Evolutionary conservation across 2,797 vertebrate genomes (phyloP).

Genomic region (Pampus argenteus): DNA sequence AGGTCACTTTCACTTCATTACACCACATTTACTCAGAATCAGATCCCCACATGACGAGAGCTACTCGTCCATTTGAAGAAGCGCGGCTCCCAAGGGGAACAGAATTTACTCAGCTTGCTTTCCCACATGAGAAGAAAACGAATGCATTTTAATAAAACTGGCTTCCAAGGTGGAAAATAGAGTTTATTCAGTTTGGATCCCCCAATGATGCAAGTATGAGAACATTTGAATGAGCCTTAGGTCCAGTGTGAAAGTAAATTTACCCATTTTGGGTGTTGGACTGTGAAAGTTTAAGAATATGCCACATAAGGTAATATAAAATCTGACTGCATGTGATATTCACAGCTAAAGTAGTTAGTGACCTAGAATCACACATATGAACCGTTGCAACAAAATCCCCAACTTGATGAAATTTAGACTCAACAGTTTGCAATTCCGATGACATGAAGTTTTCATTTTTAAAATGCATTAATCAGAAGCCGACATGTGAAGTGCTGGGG

Average conservation of each 20-base stretch:
- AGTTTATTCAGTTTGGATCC: conserved; percentile 37
- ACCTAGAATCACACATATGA: conserved; percentile 23
- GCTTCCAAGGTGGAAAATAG: conserved; percentile 36
- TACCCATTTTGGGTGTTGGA: conserved; percentile 25
- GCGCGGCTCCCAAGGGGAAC: conserved; percentile 1
- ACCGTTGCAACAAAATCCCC: neutral
- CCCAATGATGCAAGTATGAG: conserved; percentile 43
- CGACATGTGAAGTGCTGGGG: conserved; percentile 13
- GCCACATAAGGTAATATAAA: conserved; percentile 3
- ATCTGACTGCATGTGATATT: conserved; percentile 20
- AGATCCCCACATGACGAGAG: conserved; percentile 36
- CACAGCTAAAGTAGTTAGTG: neutral
- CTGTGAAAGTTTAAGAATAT: conserved; percentile 13
- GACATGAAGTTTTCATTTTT: conserved; percentile 25
- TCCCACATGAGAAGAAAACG: conserved; percentile 22
- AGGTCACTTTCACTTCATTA: conserved; percentile 52
- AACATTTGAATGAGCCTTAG: conserved; percentile 45
- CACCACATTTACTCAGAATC: conserved; percentile 54
- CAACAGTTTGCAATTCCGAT: conserved; percentile 13
- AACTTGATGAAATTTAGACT: neutral
- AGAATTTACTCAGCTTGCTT: conserved; percentile 31
- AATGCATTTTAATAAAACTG: conserved; percentile 41
- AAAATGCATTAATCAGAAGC: conserved; percentile 44
- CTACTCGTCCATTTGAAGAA: conserved; percentile 10
- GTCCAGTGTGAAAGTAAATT: conserved; percentile 46